Evolutionary conservation across 1,140 invertebrate species (phyloP).

Genomic region (Lycorma delicatula): DNA sequence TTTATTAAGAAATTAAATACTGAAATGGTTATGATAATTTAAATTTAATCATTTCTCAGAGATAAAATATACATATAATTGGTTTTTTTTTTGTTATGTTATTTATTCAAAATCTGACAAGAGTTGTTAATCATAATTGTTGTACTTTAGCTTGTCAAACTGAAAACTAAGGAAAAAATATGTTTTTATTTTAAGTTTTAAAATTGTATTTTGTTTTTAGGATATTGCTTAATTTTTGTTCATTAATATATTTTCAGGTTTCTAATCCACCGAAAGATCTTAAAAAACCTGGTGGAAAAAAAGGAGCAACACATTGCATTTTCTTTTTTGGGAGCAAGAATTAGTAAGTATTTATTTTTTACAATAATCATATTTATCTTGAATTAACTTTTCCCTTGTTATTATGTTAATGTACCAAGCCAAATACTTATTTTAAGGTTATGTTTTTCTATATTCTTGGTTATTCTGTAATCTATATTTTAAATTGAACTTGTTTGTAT

Average conservation of each 20-base stretch:
- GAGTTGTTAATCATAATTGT: neutral
- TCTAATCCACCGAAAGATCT: conserved; percentile 55
- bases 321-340: conserved; percentile 91
- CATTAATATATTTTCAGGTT: conserved; percentile 46
- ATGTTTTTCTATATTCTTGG: no score
- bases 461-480: no score
- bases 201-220: neutral
- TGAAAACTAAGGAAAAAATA: neutral
- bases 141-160: neutral
- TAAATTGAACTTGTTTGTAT: no score
- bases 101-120: neutral
- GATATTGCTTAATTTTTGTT: neutral
- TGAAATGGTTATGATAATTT: no score
- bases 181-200: neutral
- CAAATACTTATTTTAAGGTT: no score
- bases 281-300: conserved; percentile 52
- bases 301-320: conserved; percentile 66
- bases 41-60: no score
- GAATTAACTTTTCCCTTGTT: no score
- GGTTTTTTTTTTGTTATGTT: neutral
- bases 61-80: no score
- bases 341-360: conserved; percentile 61
- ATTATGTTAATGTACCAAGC: no score
- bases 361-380: no score
- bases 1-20: no score